These are phyloP conservation scores for Mizuhopecten yessoensis DNA, from an alignment of 1,140 invertebrate genomes.

Conservation along the genomic window DNA sequence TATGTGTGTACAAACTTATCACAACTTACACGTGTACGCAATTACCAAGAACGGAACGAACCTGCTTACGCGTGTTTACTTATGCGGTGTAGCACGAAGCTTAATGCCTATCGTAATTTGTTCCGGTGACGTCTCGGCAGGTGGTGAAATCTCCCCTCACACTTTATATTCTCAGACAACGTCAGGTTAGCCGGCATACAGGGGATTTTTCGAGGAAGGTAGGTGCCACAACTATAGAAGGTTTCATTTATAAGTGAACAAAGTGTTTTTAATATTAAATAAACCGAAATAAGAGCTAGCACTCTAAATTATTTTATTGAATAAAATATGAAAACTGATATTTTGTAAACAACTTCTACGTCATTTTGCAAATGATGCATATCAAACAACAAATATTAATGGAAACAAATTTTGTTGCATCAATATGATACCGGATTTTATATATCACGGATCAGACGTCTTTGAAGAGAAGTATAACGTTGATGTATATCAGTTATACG, in stretches of 20 bases:
- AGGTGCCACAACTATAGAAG: background rate
- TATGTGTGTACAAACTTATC: conserved; percentile 33
- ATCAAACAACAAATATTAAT: background rate
- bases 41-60: background rate
- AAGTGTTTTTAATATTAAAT: background rate
- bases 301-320: background rate
- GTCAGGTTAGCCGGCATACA: background rate
- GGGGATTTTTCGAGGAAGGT: background rate
- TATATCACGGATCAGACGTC: background rate
- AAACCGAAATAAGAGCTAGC: background rate
- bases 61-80: conserved; percentile 5
- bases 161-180: background rate
- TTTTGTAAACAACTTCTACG: background rate
- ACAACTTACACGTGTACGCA: background rate
- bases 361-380: no score
- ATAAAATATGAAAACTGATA: background rate
- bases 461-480: background rate
- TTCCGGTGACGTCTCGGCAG: conserved; percentile 22
- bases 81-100: conserved; percentile 21
- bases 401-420: background rate
- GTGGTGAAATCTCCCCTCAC: conserved; percentile 36
- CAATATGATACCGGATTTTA: background rate
- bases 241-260: background rate
- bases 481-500: background rate
- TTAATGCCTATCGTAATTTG: conserved; percentile 15